These are phyloP conservation scores for Acanthaster planci DNA, from an alignment of 35 echinoderm and acorn worm genomes.

Conservation along the genomic window DNA sequence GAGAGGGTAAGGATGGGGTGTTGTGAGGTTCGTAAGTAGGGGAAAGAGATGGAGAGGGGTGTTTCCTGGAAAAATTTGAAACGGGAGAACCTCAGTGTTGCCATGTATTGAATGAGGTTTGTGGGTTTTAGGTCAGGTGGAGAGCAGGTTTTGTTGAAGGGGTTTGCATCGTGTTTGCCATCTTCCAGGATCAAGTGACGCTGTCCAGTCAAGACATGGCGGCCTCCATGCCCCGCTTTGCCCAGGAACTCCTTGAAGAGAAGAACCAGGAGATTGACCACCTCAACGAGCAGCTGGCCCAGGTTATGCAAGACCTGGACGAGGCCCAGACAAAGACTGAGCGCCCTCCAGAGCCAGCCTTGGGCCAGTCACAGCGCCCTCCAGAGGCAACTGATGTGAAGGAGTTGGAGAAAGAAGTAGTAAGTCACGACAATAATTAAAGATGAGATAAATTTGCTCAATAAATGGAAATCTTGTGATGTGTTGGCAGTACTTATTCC, in stretches of 20 bases:
- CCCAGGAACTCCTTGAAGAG: conserved; percentile 77
- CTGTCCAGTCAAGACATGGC: neutral
- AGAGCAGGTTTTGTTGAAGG: too few species aligned
- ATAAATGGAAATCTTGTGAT: too few species aligned
- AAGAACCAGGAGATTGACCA: conserved; percentile 95
- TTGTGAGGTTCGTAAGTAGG: too few species aligned
- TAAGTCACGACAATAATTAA: conserved; percentile 24
- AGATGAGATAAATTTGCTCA: too few species aligned
- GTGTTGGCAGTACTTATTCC: too few species aligned
- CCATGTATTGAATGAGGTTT: too few species aligned
- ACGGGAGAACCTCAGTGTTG: too few species aligned
- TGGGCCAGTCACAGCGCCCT: conserved; percentile 39
- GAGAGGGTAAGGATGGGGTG: too few species aligned
- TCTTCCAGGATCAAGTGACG: neutral
- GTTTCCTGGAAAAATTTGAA: too few species aligned
- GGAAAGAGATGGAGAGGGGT: too few species aligned
- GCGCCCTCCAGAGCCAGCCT: conserved; percentile 15
- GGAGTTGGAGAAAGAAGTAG: conserved; percentile 41
- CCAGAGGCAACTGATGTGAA: conserved; percentile 38
- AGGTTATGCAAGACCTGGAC: conserved; percentile 53
- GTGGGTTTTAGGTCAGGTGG: too few species aligned
- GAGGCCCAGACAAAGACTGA: conserved; percentile 38
- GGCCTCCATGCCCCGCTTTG: conserved; percentile 22
- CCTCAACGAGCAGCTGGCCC: conserved; percentile 55
- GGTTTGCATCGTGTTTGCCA: neutral